Conservation (phyloP, 1,140 invertebrate species). For the Drosophila burlai region DNA sequence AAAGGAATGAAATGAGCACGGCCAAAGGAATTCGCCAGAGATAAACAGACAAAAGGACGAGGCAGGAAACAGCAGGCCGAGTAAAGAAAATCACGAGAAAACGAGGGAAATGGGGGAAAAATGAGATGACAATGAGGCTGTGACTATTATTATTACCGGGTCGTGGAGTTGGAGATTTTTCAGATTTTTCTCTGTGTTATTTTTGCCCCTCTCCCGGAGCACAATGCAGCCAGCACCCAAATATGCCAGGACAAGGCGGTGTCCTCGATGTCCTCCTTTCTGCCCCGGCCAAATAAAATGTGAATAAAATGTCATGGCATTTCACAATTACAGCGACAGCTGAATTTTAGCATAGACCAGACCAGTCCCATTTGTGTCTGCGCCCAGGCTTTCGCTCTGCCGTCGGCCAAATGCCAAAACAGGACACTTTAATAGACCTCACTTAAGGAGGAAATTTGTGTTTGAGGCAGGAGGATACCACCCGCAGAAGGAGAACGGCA, state of each 20-base stretch:
- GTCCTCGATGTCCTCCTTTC: slow-evolving; percentile 5
- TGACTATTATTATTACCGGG: slow-evolving; percentile 70
- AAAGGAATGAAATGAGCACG: slow-evolving; percentile 67
- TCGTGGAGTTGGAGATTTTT: slow-evolving; percentile 64
- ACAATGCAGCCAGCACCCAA: slow-evolving; percentile 56
- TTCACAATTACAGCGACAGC: slow-evolving; percentile 78
- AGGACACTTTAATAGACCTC: slow-evolving; percentile 55
- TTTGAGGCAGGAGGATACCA: slow-evolving; percentile 16
- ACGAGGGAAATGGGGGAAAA: slow-evolving; percentile 35
- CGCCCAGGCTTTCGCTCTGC: slow-evolving; percentile 2
- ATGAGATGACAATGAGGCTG: slow-evolving; percentile 52
- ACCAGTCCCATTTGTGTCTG: slow-evolving; percentile 45
- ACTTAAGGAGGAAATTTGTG: slow-evolving; percentile 54
- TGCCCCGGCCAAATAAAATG: slow-evolving; percentile 60
- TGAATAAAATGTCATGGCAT: slow-evolving; percentile 75
- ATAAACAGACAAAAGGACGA: slow-evolving; percentile 77
- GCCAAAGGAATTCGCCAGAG: slow-evolving; percentile 68
- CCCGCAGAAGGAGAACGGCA: background rate
- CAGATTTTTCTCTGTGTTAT: slow-evolving; percentile 52
- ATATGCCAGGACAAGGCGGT: slow-evolving; percentile 56
- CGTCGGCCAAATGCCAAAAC: slow-evolving; percentile 49
- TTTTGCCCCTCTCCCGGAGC: slow-evolving; percentile 16
- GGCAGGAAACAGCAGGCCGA: slow-evolving; percentile 11
- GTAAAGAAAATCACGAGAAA: slow-evolving; percentile 26
- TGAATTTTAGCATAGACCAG: slow-evolving; percentile 69